Evolutionary conservation across 1,140 invertebrate species (phyloP), one percentile per base, ranked within the genome.

Genomic region (Neotoxoptera formosana): DNA sequence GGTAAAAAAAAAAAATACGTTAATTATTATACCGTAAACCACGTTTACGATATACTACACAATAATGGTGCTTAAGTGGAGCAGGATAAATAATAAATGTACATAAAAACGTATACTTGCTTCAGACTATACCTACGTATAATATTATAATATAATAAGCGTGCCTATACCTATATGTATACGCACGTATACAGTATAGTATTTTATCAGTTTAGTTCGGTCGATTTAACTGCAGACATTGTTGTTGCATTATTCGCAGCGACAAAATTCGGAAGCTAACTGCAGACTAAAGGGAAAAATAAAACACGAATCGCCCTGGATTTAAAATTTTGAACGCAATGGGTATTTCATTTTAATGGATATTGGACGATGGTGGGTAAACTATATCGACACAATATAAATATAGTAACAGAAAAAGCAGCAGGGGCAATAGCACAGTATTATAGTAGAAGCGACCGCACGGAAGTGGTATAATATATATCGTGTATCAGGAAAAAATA

Each of bases 141-240:
- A n/a, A 76, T 17, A n/a, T 76, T 76, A 76, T 76, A 67, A 14
- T 76, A 34, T n/a, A 76, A 76, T 17, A 76, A 34, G 6, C 7
- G n/a, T 4, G 41, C 41, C 41, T 17, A n/a, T n/a, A 67, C 30
- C 11, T 30, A 67, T 8, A 30, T n/a, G 14, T n/a, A 67, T 51
- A 51, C 48, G 48, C 17, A 14, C 30, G 14, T n/a, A 76, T 76
- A 9, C 0, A n/a, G 17, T 76, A n/a, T n/a, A n/a, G 23, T 56
- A 56, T 89, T 89, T 89, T 89, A 89, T 89, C 88, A 56, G 88
- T 89, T 56, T 41, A 56, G 51, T 89, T 41, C 51, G 88, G 88
- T 89, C 88, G 51, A 89, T 89, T 89, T 56, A 89, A 56, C n/a
- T n/a, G n/a, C 88, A 34, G 23, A 30, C 51, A 89, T 89, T 89